phyloP scores from a whole-genome alignment of 2,888 invertebrate species.

The Tipula helvola region DNA sequence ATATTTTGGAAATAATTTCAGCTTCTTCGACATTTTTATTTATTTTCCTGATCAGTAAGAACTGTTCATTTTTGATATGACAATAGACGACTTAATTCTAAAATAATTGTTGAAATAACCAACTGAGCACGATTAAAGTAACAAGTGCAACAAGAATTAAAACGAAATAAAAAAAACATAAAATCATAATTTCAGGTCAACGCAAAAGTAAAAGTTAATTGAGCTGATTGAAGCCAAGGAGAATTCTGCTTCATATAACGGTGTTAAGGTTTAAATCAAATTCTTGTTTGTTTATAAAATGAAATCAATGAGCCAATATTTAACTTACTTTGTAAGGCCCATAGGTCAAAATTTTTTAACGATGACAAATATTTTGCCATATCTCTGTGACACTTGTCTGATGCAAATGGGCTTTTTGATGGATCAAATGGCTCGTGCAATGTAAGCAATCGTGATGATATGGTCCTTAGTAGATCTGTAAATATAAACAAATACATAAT shows the following conservation, averaged over 20 bases:
- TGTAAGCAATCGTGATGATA: constrained; percentile 13
- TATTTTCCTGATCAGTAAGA: no score
- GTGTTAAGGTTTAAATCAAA: not conserved
- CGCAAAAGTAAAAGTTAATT: not conserved
- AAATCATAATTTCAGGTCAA: not conserved
- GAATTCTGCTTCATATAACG: not conserved
- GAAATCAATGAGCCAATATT: not conserved
- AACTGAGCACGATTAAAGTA: not conserved
- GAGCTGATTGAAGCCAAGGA: not conserved
- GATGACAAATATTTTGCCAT: constrained; percentile 15
- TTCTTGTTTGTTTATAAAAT: not conserved
- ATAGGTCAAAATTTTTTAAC: constrained; percentile 17
- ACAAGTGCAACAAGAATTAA: not conserved
- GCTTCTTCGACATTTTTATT: no score
- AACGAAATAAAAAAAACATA: not conserved
- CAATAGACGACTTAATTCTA: no score
- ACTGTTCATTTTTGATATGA: no score
- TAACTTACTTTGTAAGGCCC: constrained; percentile 18
- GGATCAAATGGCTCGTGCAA: constrained; percentile 15
- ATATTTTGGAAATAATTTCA: no score
- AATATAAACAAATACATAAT: constrained; percentile 4
- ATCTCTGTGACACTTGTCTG: constrained; percentile 15
- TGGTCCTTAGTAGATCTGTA: constrained; percentile 14
- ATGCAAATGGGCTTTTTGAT: constrained; percentile 14
- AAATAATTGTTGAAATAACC: no score